Base-by-base conservation (phyloP, 2,113 vertebrate genomes). In the Plotosus lineatus region DNA sequence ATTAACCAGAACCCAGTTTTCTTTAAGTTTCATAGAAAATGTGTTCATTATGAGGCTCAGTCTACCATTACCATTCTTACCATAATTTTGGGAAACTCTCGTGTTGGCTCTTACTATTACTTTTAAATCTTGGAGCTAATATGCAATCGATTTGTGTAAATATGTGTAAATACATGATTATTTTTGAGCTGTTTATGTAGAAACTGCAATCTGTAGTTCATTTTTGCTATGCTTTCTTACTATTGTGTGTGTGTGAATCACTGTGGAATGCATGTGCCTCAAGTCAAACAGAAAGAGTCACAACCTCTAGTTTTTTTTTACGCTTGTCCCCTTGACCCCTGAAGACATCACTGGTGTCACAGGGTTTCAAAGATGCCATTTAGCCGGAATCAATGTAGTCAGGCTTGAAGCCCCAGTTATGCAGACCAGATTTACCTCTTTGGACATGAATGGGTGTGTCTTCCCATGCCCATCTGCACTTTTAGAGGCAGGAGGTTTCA, bases 371-470 rank as follows among this genome's bases (percentile, higher is more conserved):
- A 87, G 88, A 86, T 86, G 88, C 82, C 86, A 84, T 75, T 90
- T 78, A 86, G 77, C 84, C 84, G 84, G 85, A 90, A 90, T 85
- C 91, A 90, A 92, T 90, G 83, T 85, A 85, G 36, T 78, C 89
- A 87, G 90, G 89, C 90, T 89, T 87, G 83, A 85, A 56, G 19
- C 82, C 50, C 75, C 82, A 79, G 90, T 90, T 88, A 88, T 79
- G 79, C 55, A 89, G 65, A 84, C 51, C 88, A 87, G 89, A 91
- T 90, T 61, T 88, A 87, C 90, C 88, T 88, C 53, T 82, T 88
- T 85, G 85, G 19, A 19, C 0, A 3, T 31, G 87, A 82, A 66
- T 71, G 9, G 60, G 36, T 73, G 56, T 77, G 78, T 77, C 61
- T n/a, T 79, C 75, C n/a, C n/a, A 65, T 46, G 42, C 31, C 38